Evolutionary conservation across 2,113 vertebrate species (phyloP), one percentile per base, ranked within the genome.

Genomic region (Sorex fumeus): DNA sequence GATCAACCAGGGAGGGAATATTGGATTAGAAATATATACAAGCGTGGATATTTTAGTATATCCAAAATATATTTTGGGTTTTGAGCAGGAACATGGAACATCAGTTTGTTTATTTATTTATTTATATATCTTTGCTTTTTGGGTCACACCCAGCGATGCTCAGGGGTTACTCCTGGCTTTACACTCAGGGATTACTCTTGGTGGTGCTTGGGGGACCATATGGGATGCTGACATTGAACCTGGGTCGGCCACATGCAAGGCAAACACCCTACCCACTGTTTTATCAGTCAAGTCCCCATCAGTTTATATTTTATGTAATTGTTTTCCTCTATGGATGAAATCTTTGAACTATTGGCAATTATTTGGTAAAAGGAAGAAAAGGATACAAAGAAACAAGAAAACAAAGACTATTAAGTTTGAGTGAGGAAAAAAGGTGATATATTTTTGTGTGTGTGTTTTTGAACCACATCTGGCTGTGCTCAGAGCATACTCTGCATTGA

Each of bases 291-390:
- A n/a, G n/a, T n/a, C n/a, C n/a, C n/a, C 32, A 15, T 76, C 40
- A 4, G 8, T 47, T 87, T 71, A 60, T 27, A 87, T 76, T 87
- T 87, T 62, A 53, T 60, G 57, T 50, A 90, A 79, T 85, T 86
- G 78, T 23, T 76, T 84, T 76, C 28, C 36, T 91, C 66, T 81
- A 19, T 78, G 47, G 18, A 32, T 76, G 25, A 60, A 67, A 79
- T 19, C 1, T 2, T 62, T 84, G n/a, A 60, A 30, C 19, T 28
- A 76, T 85, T 30, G 53, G 6, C 23, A 57, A 40, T 27, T 13
- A 27, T 75, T 84, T 69, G 64, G 19, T 62, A 5, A 75, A 74
- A 76, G 57, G 6, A 72, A 15, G 12, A 1, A 75, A 85, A 67
- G 69, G 4, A 71, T 75, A 69, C 23, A 80, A 80, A n/a, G n/a